Conservation (phyloP, 2,113 vertebrate genomes). For the Tenebrosternarchus preto region DNA sequence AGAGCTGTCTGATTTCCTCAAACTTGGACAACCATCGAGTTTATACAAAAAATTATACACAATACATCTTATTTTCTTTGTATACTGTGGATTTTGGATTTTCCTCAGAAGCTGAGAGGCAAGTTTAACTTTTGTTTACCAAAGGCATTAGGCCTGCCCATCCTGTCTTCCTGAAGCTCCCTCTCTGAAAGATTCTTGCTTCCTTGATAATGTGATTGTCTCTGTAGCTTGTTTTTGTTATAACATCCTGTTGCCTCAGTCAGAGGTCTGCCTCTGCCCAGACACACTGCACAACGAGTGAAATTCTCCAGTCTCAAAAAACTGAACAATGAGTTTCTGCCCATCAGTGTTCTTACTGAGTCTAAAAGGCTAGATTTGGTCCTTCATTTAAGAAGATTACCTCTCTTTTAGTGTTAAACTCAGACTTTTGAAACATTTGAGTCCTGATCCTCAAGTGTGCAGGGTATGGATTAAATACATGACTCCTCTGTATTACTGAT, state of each 20-base stretch:
- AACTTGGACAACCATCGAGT: neutral
- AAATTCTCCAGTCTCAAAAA: neutral
- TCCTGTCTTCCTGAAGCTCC: slow-evolving; percentile 49
- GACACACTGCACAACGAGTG: neutral
- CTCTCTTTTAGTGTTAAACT: slow-evolving; percentile 15
- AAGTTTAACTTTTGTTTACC: slow-evolving; percentile 35
- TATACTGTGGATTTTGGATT: neutral
- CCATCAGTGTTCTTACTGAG: neutral
- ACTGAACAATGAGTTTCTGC: neutral
- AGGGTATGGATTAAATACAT: too few relatives aligned
- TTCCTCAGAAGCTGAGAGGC: neutral
- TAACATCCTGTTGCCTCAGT: slow-evolving; percentile 47
- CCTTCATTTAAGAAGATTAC: slow-evolving; percentile 15
- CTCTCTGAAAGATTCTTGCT: slow-evolving; percentile 40
- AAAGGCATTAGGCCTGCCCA: slow-evolving; percentile 44
- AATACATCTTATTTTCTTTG: neutral
- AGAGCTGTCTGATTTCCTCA: neutral
- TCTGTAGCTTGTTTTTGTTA: slow-evolving; percentile 45
- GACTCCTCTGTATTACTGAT: too few relatives aligned
- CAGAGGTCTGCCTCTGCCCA: neutral
- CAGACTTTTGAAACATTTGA: neutral
- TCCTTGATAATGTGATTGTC: slow-evolving; percentile 56
- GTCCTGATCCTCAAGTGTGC: neutral
- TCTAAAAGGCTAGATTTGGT: slow-evolving; percentile 21
- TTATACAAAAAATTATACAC: neutral